Base-by-base conservation (phyloP, 1,140 invertebrate genomes). In the Drosophila aff. region DNA sequence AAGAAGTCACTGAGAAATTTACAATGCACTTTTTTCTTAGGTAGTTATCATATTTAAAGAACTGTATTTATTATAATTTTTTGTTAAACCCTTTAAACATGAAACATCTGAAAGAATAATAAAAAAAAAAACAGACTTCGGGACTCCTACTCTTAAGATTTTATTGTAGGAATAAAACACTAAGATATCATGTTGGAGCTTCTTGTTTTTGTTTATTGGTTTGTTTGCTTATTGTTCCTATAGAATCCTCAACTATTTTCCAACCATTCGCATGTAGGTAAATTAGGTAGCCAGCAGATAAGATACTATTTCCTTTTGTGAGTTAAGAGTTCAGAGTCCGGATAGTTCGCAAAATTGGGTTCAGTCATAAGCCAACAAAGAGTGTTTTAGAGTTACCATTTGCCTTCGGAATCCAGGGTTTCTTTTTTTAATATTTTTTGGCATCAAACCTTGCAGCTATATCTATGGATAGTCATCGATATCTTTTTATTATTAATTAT, bases 171-270 rank as follows among this genome's bases (percentile, higher is more conserved):
- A 33, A 33, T 33, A 18, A 52, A 33, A 53, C 50, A 15, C 4
- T 2, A 15, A 18, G 3, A 3, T 28, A 28, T 44, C 15, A 4
- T 13, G 11, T 11, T 53, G 2, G 10, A 2, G 5, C 7, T 15
- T 33, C 18, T 52, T 36, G 11, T 52, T 13, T 31, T 33, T 13
- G 28, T 33, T 65, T 61, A 65, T 65, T 65, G 11, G 23, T 8
- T 7, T 31, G 28, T 8, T 31, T 31, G 1, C 1, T 31, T 31
- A 28, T 31, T 31, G 28, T 15, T 28, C 9, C 8, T 4, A 44
- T 61, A 26, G 28, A 61, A 36, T n/a, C 28, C 38, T 4, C 10
- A 40, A 44, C 13, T 21, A 58, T 31, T 43, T 33, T n/a, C 2
- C 3, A 26, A 3, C 28, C 36, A 0, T 10, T 23, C 1, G 18